A percentile compares a stretch with the other conserved stretches of the same genome.
phyloP scores from a whole-genome alignment of 1,140 invertebrate genomes.

The Globodera ellingtonae region DNA sequence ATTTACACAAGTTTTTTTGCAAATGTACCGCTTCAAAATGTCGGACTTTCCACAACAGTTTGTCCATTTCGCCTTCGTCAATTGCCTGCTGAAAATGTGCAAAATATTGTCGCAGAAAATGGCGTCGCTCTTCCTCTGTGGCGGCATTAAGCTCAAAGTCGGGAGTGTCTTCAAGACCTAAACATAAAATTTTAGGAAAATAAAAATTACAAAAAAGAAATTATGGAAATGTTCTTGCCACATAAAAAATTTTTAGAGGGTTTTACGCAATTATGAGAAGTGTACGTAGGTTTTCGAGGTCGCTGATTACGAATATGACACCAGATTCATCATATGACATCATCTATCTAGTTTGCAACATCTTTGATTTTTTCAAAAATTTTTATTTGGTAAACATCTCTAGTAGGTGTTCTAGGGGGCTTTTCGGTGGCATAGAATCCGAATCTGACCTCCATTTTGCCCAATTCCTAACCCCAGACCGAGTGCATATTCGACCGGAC shows the following conservation, averaged over 20 bases:
- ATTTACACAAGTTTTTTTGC: conserved; percentile 26
- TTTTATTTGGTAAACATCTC: too few species aligned
- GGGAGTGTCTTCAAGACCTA: conserved; percentile 66
- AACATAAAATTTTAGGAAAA: not conserved
- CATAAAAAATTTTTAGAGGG: conserved; percentile 7
- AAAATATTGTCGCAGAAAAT: conserved; percentile 52
- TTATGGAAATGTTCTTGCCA: too few species aligned
- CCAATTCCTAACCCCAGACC: too few species aligned
- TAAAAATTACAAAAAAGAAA: not conserved
- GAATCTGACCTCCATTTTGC: too few species aligned
- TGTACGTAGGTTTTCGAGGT: conserved; percentile 44
- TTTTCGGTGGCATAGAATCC: too few species aligned
- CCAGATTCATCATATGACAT: too few species aligned
- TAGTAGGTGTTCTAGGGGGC: too few species aligned
- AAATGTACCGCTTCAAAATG: conserved; percentile 53
- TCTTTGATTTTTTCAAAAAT: too few species aligned
- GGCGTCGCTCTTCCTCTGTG: conserved; percentile 42
- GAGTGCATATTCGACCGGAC: too few species aligned
- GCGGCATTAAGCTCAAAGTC: conserved; percentile 56
- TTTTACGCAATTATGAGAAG: conserved; percentile 1
- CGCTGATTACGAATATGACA: too few species aligned
- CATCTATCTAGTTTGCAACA: too few species aligned
- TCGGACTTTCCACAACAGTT: conserved; percentile 37
- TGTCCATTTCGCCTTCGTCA: conserved; percentile 35
- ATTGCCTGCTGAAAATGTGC: conserved; percentile 16